Evolutionary conservation across 2,113 vertebrate genomes (phyloP).

Genomic region (Mionectes macconnelli): DNA sequence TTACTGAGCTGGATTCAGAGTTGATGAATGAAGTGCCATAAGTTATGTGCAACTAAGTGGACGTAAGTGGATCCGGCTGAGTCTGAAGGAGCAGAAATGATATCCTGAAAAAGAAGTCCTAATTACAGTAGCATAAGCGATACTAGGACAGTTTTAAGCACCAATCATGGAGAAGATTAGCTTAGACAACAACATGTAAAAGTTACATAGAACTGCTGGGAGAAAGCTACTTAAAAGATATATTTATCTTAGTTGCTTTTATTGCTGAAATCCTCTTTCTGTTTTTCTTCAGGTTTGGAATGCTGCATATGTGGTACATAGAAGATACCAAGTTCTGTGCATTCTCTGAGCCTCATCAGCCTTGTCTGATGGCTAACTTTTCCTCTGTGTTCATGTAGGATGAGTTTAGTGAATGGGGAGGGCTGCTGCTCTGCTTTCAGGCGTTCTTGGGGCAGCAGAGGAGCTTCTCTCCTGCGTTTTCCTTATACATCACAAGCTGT

Average conservation of each 20-base stretch:
- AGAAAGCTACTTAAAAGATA: not conserved
- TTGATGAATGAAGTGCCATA: not conserved
- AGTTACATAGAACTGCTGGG: not conserved
- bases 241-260: not conserved
- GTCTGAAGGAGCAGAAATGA: not conserved
- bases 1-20: not conserved
- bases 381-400: not conserved
- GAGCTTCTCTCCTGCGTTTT: not conserved
- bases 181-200: not conserved
- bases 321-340: not conserved
- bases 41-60: not conserved
- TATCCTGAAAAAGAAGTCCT: not conserved
- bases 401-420: accelerated
- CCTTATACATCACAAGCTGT: not conserved
- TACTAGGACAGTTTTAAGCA: not conserved
- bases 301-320: not conserved
- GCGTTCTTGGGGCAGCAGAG: not conserved
- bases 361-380: not conserved
- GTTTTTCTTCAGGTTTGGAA: not conserved
- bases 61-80: not conserved
- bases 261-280: not conserved
- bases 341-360: not conserved
- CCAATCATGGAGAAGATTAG: not conserved
- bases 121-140: not conserved
- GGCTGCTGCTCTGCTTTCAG: not conserved